Conservation (phyloP, 2,888 invertebrate genomes). For the Dasysyrphus albostriatus region DNA sequence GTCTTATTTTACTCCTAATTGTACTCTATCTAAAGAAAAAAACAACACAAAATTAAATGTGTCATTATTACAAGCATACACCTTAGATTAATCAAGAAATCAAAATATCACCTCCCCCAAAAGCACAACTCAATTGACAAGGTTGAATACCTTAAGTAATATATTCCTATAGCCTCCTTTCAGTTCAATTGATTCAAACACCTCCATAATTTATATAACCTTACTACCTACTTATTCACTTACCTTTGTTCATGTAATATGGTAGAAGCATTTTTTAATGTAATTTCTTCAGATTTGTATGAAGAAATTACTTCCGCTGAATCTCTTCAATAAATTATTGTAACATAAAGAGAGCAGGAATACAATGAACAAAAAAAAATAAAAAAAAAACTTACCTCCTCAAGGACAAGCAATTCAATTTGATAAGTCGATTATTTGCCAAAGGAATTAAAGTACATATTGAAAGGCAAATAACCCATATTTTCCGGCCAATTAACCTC, state of each 20-base stretch:
- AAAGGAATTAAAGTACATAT: constrained; percentile 61
- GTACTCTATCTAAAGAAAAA: no score
- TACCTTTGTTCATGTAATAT: background rate
- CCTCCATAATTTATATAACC: background rate
- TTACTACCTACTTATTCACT: background rate
- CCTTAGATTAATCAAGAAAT: background rate
- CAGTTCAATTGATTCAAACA: constrained; percentile 9
- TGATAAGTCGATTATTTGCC: constrained; percentile 67
- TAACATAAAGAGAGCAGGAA: constrained; percentile 9
- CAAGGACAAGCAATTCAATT: constrained; percentile 56
- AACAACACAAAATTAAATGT: no score
- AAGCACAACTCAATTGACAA: background rate
- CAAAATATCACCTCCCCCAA: background rate
- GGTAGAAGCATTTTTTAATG: constrained; percentile 2
- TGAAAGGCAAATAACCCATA: constrained; percentile 70
- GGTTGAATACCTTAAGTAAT: background rate
- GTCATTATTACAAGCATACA: no score
- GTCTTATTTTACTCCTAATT: no score
- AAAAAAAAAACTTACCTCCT: background rate
- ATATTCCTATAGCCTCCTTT: constrained; percentile 5
- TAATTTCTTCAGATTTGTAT: constrained; percentile 34
- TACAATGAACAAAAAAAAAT: background rate
- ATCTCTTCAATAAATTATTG: constrained; percentile 32
- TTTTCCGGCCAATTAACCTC: constrained; percentile 69
- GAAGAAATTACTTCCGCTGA: constrained; percentile 37